Evolutionary conservation across 1,140 invertebrate genomes (phyloP), one percentile per base, ranked within the genome.

Genomic region (Drosophila bocki): DNA sequence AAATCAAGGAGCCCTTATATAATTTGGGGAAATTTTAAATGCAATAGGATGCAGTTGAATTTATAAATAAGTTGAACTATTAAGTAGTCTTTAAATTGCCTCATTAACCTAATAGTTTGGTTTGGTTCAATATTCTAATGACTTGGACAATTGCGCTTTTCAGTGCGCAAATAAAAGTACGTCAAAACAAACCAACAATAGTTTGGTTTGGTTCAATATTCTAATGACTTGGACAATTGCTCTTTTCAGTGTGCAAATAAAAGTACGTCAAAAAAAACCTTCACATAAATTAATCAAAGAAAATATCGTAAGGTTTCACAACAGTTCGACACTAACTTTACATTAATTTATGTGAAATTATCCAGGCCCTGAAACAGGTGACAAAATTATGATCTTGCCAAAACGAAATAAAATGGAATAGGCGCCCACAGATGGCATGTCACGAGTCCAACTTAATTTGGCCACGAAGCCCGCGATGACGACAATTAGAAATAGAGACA

Each of bases 401-500:
- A 68, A 59, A 51, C 9, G 29, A 56, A 35, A 58, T 32, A 41
- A 41, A 19, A 44, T 71, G 11, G 22, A 42, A 19, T 33, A 22
- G 7, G n/a, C 19, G n/a, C 19, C 61, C 53, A 54, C 42, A 68
- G 35, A 50, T 77, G 75, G 74, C 75, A 61, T 77, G 75, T 77
- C 74, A 68, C 74, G 74, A 77, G 56, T 50, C 53, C 51, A 77
- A 68, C 74, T 76, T 57, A 77, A 77, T 77, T 77, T 77, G 74
- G 56, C 54, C 51, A 68, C 63, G 26, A 74, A 75, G 17, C 33
- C 33, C 42, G 51, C 74, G 63, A 77, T 77, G 75, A 77, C 75
- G 75, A 77, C 75, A 77, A 77, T 77, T 77, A 76, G 71, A 75
- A 64, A 29, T 29, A 13, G 29, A 68, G 45, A 37, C 29, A 50